Base-by-base conservation (phyloP, 2,113 vertebrate species). In the Sander lucioperca region DNA sequence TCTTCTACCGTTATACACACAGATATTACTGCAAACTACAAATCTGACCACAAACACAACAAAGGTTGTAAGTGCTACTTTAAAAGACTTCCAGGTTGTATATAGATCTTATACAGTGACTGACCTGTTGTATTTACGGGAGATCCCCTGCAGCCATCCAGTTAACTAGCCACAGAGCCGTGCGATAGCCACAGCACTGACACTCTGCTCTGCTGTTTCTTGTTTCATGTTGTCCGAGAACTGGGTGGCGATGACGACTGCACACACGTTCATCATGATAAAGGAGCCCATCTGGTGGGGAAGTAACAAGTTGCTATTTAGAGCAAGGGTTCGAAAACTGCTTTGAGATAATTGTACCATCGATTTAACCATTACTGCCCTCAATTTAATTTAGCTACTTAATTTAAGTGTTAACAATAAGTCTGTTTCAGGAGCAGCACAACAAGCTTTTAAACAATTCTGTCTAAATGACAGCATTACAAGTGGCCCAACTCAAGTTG, bases 181-280 rank as follows among this genome's bases (percentile, higher is more conserved):
- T 7, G 4, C 4, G 18, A 50, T 3, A 1, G 30, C 27, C 27
- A 15, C 1, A 6, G 13, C 1, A 2, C 4, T 3, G 19, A 9
- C 6, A 39, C 5, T 1, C 11, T 2, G 47, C 15, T 45, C 11
- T 16, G 0, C 57, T 2, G 3, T 0, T 0, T 25, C 14, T 10
- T 5, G 62, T 0, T 2, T 6, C 2, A 67, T 50, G 18, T 21
- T 53, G 9, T 86, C 66, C 0, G 65, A 72, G 72, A 83, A 86
- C 33, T 79, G 66, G 39, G 47, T 62, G 62, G 54, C 61, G 10
- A 87, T 80, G 72, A 76, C 30, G 36, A 80, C 75, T 0, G 66
- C 77, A 3, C 54, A 86, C 6, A 77, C 43, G 6, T 85, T 80
- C 53, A 80, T 54, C 33, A 80, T 64, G 43, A 80, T 21, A 10